Percentiles rank a stretch among this genome's conserved stretches.
These are phyloP conservation scores for Muricea muricata DNA, from an alignment of 92 coral and sea anemone species.

Conservation along the genomic window DNA sequence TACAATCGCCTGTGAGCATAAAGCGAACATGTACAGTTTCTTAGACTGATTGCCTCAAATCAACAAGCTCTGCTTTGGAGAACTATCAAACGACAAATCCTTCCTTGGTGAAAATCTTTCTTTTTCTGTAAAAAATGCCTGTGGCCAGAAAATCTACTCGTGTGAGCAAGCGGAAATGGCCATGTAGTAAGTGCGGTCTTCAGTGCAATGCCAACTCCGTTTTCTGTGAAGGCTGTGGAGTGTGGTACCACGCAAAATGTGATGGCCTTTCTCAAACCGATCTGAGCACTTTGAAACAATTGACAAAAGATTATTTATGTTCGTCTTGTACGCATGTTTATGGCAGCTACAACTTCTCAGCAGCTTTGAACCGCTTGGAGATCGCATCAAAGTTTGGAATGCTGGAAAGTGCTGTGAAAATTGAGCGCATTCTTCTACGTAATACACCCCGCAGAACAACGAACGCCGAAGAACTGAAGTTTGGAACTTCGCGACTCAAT, in stretches of 20 bases:
- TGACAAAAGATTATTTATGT: constrained; percentile 18
- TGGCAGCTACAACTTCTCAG: background rate
- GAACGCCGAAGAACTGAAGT: constrained; percentile 1
- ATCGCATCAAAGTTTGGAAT: background rate
- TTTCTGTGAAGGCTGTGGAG: constrained; percentile 3
- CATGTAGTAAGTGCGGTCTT: constrained; percentile 23
- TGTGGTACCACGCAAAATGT: constrained; percentile 3
- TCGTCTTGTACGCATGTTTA: constrained; percentile 26
- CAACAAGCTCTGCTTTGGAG: background rate
- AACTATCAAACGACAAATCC: background rate
- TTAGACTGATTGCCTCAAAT: background rate
- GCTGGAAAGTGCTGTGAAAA: constrained; percentile 22
- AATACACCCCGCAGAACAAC: background rate
- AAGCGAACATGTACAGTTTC: no score
- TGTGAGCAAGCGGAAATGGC: background rate
- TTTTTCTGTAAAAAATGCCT: background rate
- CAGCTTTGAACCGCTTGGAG: background rate
- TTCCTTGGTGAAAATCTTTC: background rate
- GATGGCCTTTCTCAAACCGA: background rate
- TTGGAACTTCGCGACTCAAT: background rate
- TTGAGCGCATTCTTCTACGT: constrained; percentile 7
- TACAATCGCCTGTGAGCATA: no score
- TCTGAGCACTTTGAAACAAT: background rate
- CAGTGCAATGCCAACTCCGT: constrained; percentile 18
- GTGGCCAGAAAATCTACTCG: constrained; percentile 13